Percentiles rank a stretch among this genome's conserved stretches.
These are phyloP conservation scores for Araneus ventricosus DNA, from an alignment of 1,140 invertebrate genomes.

Conservation along the genomic window DNA sequence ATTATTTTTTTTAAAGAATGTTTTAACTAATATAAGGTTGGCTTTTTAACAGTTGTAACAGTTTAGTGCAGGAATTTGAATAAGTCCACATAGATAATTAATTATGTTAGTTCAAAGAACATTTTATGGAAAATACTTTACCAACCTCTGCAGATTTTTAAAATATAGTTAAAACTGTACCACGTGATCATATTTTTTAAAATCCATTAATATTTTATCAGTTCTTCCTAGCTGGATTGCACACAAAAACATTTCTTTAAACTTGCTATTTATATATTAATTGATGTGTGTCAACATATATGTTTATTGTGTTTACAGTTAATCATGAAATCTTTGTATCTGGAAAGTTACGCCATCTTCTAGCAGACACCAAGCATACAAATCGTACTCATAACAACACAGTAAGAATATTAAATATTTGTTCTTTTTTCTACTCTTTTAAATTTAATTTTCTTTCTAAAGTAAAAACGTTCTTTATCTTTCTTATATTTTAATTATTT, in stretches of 20 bases:
- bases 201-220: neutral
- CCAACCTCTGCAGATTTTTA: neutral
- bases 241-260: neutral
- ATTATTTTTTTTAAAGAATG: too few species aligned
- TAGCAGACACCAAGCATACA: constrained; percentile 6
- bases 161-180: neutral
- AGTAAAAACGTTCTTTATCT: too few species aligned
- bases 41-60: too few species aligned
- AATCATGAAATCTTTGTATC: constrained; percentile 29
- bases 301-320: neutral
- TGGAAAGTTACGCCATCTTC: neutral
- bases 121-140: too few species aligned
- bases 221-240: neutral
- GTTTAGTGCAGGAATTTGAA: too few species aligned
- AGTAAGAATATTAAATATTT: neutral
- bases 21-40: too few species aligned
- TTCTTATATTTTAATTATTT: too few species aligned
- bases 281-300: neutral
- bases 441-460: neutral
- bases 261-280: neutral
- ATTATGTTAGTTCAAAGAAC: too few species aligned
- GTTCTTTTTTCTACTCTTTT: neutral
- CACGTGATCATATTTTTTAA: neutral
- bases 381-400: constrained; percentile 24
- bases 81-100: too few species aligned